A percentile compares a stretch with the other conserved stretches of the same genome.
These are phyloP conservation scores for Cryptoblepharus egeriae DNA, from an alignment of 2,797 vertebrate species.

Conservation along the genomic window DNA sequence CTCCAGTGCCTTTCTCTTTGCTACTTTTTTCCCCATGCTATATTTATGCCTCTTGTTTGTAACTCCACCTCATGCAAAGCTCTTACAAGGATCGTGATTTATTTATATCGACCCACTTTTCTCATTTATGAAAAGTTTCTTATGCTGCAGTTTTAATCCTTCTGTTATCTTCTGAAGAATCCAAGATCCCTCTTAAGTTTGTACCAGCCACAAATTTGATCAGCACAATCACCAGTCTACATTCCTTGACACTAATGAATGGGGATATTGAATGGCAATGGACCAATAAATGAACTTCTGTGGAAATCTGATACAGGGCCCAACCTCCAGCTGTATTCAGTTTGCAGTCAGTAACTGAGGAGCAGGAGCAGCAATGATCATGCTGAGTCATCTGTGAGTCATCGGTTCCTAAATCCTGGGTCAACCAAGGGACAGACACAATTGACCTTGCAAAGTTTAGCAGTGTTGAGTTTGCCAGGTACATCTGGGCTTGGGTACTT, in stretches of 20 bases:
- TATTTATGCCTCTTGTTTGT: neutral
- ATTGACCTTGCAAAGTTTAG: neutral
- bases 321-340: neutral
- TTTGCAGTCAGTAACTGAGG: neutral
- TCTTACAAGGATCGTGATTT: constrained; percentile 16
- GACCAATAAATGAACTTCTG: neutral
- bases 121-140: constrained; percentile 27
- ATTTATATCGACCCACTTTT: constrained; percentile 15
- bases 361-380: neutral
- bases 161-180: constrained; percentile 35
- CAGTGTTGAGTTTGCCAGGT: neutral
- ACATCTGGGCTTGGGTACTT: neutral
- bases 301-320: neutral
- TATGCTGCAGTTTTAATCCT: constrained; percentile 13
- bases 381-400: constrained; percentile 11
- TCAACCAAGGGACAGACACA: neutral
- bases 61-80: neutral
- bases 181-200: constrained; percentile 21
- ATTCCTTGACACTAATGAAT: constrained; percentile 32
- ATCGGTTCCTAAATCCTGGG: constrained; percentile 4
- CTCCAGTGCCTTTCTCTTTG: neutral
- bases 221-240: constrained; percentile 1
- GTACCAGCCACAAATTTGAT: constrained; percentile 32
- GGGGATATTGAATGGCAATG: neutral
- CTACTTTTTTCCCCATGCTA: neutral